These are phyloP conservation scores for Tragelaphus strepsiceros DNA, from an alignment of 2,113 vertebrate species.

Conservation along the genomic window DNA sequence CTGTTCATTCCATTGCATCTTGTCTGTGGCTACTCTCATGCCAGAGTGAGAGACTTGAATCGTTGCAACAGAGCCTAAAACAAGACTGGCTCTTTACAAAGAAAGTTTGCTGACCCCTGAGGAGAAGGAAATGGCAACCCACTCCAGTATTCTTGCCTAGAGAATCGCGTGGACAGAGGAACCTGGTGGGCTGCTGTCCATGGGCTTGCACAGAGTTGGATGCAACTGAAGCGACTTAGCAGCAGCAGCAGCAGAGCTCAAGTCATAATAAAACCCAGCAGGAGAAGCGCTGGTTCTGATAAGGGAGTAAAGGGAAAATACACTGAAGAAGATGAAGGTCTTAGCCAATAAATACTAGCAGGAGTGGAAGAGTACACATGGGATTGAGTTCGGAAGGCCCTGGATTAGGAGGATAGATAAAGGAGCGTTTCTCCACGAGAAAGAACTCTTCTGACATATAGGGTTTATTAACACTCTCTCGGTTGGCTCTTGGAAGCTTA, in stretches of 20 bases:
- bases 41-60: not conserved
- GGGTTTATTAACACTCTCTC: not conserved
- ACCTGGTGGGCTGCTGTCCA: not conserved
- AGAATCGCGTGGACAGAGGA: not conserved
- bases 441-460: not conserved
- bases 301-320: not conserved
- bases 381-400: not conserved
- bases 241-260: not conserved
- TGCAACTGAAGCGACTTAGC: fast-evolving
- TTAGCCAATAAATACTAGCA: not conserved
- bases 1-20: not conserved
- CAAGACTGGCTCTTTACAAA: not conserved
- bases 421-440: not conserved
- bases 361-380: not conserved
- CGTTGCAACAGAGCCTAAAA: not conserved
- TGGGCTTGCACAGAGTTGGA: fast-evolving
- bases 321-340: not conserved
- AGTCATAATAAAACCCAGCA: not conserved
- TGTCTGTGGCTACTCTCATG: not conserved
- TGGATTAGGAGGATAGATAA: not conserved
- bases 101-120: not conserved
- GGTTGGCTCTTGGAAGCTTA: not conserved
- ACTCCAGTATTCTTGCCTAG: not conserved
- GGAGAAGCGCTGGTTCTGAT: not conserved
- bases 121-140: not conserved